phyloP scores from a whole-genome alignment of 2,888 invertebrate species.

The Mythimna albipuncta region DNA sequence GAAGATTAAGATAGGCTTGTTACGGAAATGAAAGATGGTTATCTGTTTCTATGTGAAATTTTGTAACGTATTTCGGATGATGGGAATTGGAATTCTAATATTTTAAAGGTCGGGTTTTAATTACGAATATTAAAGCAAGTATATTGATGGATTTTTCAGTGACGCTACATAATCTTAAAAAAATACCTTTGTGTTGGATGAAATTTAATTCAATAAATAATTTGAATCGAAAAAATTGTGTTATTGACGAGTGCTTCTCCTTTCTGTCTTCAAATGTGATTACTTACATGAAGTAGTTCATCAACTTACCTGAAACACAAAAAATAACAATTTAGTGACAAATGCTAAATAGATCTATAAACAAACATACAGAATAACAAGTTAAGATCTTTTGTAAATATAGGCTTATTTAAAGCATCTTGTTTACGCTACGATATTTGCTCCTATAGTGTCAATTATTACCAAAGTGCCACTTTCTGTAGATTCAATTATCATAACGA shows the following conservation, averaged over 20 bases:
- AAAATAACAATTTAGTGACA: not conserved
- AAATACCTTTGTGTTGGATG: no score
- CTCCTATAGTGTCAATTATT: not conserved
- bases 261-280: not conserved
- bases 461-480: not conserved
- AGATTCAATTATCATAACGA: not conserved
- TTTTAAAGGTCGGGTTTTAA: conserved; percentile 10
- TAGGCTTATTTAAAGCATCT: no score
- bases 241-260: not conserved
- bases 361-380: not conserved
- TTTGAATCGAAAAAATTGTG: no score
- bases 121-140: no score
- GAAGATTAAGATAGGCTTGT: conserved; percentile 79
- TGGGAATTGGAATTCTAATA: conserved; percentile 48
- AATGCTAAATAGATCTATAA: not conserved
- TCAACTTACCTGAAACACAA: conserved; percentile 30
- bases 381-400: not conserved
- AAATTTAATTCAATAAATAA: no score
- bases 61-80: conserved; percentile 55
- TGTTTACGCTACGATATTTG: not conserved
- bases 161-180: not conserved
- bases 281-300: conserved; percentile 12
- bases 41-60: conserved; percentile 63
- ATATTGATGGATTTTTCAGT: no score
- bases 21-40: conserved; percentile 70